Base-by-base conservation (phyloP, 2,888 invertebrate species). In the Dolichopus griseipennis region DNA sequence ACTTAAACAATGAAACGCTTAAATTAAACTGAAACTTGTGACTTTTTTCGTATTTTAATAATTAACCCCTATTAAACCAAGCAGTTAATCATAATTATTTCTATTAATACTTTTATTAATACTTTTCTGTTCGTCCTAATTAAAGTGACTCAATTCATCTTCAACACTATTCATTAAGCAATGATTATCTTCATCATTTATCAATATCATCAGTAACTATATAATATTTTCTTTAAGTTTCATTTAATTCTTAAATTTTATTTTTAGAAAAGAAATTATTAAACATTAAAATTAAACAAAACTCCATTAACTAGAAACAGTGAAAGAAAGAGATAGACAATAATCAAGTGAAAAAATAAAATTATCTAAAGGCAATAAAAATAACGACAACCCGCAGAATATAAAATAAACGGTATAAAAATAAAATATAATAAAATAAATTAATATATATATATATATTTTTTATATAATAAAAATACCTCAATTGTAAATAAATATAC, bases 1-100 rank as follows among this genome's bases (percentile, higher is more conserved):
- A 27, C 27, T 27, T 27, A 27, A 27, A 27, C 27, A 27, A 27
- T 27, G 27, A 27, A 27, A 27, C 27, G 5, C 5, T 27, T 27
- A 27, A 27, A 27, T 41, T 5, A 41, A 41, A 41, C 4, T 41
- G 8, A 41, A 41, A 15, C 2, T 15, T 2, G 41, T 41, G 41
- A 41, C 41, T 52, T 15, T 52, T 52, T 52, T 52, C 18, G 2
- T 52, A 12, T 52, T 52, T 52, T 52, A 2, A 52, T 52, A 52
- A 18, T 52, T 52, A 52, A 52, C 52, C 52, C 52, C 52, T 52
- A 52, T 52, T 52, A 52, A 52, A 52, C 52, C 18, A n/a, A 52
- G n/a, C n/a, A 52, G 52, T 52, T 52, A 18, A 52, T 52, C 15
- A 52, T 52, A 52, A 52, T 15, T 12, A 9, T 52, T 6, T 52